Evolutionary conservation across 2,113 vertebrate species (phyloP).

Genomic region (Sebastes schlegelii): DNA sequence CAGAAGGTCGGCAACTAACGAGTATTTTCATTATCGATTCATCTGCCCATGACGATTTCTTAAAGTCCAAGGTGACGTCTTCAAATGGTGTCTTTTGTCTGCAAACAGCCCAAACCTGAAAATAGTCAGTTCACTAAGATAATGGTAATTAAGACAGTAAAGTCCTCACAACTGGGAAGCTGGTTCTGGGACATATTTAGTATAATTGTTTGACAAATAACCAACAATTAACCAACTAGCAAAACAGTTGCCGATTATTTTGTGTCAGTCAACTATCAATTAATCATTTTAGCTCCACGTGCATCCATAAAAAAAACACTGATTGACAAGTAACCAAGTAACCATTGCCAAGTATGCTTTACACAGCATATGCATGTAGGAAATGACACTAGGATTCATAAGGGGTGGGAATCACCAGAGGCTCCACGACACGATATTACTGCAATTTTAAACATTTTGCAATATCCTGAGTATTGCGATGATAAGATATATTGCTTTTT

Average conservation of each 20-base stretch:
- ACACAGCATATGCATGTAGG: neutral
- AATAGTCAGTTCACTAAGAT: neutral
- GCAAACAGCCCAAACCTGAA: neutral
- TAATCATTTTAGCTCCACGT: no score
- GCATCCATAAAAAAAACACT: neutral
- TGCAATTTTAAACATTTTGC: no score
- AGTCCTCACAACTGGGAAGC: neutral
- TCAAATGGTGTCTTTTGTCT: neutral
- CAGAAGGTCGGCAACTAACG: neutral
- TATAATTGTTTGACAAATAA: neutral
- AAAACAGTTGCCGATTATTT: neutral
- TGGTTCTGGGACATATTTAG: neutral
- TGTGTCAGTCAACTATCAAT: no score
- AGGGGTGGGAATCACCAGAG: no score
- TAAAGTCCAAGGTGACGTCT: neutral
- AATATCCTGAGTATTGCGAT: no score
- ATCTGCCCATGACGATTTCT: no score
- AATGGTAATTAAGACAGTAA: neutral
- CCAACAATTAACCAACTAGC: no score
- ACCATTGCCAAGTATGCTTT: no score
- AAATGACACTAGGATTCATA: neutral
- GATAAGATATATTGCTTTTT: no score
- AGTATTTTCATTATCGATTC: neutral
- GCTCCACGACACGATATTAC: no score
- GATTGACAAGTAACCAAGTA: neutral